Base-by-base conservation (phyloP, 2,888 invertebrate genomes). In the Cryptops parisi region DNA sequence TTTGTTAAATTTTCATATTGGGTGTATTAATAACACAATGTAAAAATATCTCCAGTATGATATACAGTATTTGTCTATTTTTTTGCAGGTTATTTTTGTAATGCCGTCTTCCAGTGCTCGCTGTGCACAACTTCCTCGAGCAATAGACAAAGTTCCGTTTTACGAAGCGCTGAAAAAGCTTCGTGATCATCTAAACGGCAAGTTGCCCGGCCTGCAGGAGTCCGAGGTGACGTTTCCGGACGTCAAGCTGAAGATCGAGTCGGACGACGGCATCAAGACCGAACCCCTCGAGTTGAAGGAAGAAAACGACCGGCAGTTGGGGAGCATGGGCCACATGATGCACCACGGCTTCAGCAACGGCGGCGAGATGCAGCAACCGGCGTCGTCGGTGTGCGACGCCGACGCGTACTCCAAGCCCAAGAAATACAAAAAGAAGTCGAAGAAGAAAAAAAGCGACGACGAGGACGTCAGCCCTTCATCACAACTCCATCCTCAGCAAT, bases 41-140 rank as follows among this genome's bases (percentile, higher is more conserved):
- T n/a, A n/a, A n/a, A n/a, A n/a, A n/a, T n/a, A n/a, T n/a, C n/a
- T n/a, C n/a, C n/a, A n/a, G n/a, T n/a, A n/a, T n/a, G n/a, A n/a
- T n/a, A n/a, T 9, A 9, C 15, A 33, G 33, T 9, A 33, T 33
- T 33, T 9, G 33, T 33, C 33, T 33, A 33, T 33, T 59, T 56
- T 62, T 51, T 75, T 74, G 15, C 76, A 94, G 93, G 84, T 88
- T 70, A 88, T 94, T 78, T 97, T 90, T 88, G 96, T 97, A 67
- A 94, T 96, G 94, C 96, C 96, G 59, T 96, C 94, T 52, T 94
- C 94, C 49, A 93, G 91, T 66, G 94, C 96, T 48, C 79, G 96
- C 51, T 96, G 93, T 74, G 91, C 96, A 39, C 94, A 96, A 71
- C 75, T 96, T 62, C 96, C 96, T n/a, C 79, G 94, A 62, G 93